Evolutionary conservation across 2,888 invertebrate genomes (phyloP).

Genomic region (Mimachlamys varia): DNA sequence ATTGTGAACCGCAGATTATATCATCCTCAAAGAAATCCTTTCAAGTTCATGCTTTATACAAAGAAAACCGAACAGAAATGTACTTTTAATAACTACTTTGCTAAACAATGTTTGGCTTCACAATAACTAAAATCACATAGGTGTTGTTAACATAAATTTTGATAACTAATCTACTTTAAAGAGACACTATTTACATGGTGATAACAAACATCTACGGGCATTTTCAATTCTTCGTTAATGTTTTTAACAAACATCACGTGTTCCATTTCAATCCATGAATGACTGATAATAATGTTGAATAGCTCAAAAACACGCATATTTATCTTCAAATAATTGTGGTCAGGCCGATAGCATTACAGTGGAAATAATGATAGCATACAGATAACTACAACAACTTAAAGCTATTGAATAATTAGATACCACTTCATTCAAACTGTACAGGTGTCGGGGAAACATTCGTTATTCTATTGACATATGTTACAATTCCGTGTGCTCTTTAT

Average conservation of each 20-base stretch:
- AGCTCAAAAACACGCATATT: neutral
- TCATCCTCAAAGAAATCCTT: neutral
- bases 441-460: neutral
- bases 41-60: neutral
- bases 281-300: neutral
- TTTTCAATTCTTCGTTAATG: neutral
- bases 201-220: too few relatives aligned
- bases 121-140: neutral
- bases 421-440: neutral
- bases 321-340: neutral
- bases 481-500: neutral
- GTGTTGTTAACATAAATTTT: neutral
- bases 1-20: neutral
- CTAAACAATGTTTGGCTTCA: neutral
- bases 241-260: neutral
- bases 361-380: neutral
- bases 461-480: neutral
- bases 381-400: neutral
- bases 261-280: neutral
- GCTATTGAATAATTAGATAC: neutral
- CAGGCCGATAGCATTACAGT: neutral
- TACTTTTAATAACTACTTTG: neutral
- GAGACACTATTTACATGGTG: too few relatives aligned
- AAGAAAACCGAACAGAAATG: neutral
- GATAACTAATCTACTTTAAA: neutral